Percentiles rank a stretch among this genome's conserved stretches.
Conservation (phyloP, 1,140 invertebrate species). For the Glossosoma conforme region DNA sequence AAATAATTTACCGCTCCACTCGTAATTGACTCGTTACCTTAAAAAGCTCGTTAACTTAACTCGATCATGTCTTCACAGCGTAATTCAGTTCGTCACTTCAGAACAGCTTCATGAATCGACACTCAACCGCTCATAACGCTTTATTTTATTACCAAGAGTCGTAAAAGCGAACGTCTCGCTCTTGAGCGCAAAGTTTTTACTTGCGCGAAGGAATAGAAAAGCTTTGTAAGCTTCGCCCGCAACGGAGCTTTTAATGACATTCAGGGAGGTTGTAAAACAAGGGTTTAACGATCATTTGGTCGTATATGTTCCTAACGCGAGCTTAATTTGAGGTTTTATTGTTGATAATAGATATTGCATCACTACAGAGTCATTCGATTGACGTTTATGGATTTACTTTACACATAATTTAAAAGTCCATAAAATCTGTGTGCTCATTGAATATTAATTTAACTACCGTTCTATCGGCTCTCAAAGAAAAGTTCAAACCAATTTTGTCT, state of each 20-base stretch:
- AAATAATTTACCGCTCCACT: too few relatives aligned
- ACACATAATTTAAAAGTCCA: too few relatives aligned
- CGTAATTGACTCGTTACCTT: too few relatives aligned
- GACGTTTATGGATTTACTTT: slow-evolving; percentile 16
- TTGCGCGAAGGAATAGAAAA: slow-evolving; percentile 1
- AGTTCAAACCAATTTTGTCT: too few relatives aligned
- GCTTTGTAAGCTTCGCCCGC: slow-evolving; percentile 3
- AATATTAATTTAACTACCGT: too few relatives aligned
- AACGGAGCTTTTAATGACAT: slow-evolving; percentile 29
- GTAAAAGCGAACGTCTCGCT: slow-evolving; percentile 16
- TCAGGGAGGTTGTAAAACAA: slow-evolving; percentile 26
- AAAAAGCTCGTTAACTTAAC: slow-evolving; percentile 5
- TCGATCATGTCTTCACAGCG: slow-evolving; percentile 14
- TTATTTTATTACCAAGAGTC: slow-evolving; percentile 1
- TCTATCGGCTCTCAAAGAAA: too few relatives aligned
- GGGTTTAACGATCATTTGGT: slow-evolving; percentile 19
- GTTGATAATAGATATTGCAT: slow-evolving; percentile 25
- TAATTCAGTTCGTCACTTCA: slow-evolving; percentile 14
- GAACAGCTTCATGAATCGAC: slow-evolving; percentile 25
- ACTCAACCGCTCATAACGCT: slow-evolving; percentile 19
- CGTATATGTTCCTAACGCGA: slow-evolving; percentile 17
- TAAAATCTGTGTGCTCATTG: too few relatives aligned
- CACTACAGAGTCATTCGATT: slow-evolving; percentile 14
- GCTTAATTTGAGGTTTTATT: slow-evolving; percentile 27
- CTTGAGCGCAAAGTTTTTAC: slow-evolving; percentile 5